These are phyloP conservation scores for Alectoris magna DNA, from an alignment of 2,797 vertebrate genomes.

Conservation along the genomic window DNA sequence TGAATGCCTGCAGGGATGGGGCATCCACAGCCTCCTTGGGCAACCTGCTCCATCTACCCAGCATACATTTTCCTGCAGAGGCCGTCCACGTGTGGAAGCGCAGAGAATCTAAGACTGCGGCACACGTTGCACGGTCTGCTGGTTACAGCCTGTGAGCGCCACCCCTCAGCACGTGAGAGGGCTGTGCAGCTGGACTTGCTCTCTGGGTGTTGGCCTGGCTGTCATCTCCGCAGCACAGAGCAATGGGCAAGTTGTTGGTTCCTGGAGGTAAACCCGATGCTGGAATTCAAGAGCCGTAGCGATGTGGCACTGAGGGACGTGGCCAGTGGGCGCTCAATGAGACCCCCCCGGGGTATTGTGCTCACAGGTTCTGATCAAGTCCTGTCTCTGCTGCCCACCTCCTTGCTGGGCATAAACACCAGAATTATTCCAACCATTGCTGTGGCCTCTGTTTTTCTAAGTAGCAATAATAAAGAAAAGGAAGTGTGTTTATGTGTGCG, in stretches of 20 bases:
- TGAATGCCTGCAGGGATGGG: no score
- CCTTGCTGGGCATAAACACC: background rate
- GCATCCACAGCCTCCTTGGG: no score
- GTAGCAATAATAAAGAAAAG: background rate
- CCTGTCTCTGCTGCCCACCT: no score
- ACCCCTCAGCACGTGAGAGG: background rate
- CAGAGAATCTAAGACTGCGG: background rate
- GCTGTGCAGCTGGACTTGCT: background rate
- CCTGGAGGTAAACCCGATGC: background rate
- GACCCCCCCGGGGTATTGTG: accelerated
- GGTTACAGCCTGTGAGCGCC: background rate
- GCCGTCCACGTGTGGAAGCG: background rate
- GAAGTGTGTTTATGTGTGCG: background rate
- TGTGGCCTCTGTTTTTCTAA: background rate
- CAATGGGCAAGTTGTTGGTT: background rate
- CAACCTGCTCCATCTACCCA: background rate
- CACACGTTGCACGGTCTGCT: accelerated
- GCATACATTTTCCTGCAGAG: background rate
- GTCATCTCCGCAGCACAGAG: background rate
- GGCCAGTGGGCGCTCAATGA: no score
- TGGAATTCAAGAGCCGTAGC: background rate
- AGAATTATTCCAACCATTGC: background rate
- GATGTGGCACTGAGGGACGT: no score
- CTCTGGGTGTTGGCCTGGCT: no score
- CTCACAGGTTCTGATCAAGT: no score